These are phyloP conservation scores for Lithosia quadra DNA, from an alignment of 2,888 invertebrate genomes.

Conservation along the genomic window DNA sequence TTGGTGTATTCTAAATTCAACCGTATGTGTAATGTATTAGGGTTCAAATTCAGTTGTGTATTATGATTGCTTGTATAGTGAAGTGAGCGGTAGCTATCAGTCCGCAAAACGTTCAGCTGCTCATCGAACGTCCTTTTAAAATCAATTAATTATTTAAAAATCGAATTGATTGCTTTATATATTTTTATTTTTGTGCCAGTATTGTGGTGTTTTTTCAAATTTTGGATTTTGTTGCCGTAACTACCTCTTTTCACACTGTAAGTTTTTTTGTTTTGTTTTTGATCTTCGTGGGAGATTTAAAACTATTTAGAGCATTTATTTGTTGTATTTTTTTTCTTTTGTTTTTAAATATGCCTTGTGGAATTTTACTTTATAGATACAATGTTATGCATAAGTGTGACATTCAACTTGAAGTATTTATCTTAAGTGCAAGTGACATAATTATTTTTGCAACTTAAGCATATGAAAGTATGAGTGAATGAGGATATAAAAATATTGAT, in stretches of 20 bases:
- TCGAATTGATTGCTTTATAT: conserved; percentile 24
- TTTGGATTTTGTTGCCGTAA: conserved; percentile 45
- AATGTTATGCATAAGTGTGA: background rate
- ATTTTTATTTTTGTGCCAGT: conserved; percentile 34
- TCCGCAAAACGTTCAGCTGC: conserved; percentile 65
- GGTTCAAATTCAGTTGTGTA: conserved; percentile 42
- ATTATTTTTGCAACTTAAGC: background rate
- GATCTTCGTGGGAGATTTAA: conserved; percentile 15
- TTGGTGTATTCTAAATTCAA: conserved; percentile 16
- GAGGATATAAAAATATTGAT: background rate
- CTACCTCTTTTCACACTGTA: conserved; percentile 35
- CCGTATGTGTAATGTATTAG: conserved; percentile 23
- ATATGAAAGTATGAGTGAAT: background rate
- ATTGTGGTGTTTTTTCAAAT: conserved; percentile 43
- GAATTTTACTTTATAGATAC: background rate
- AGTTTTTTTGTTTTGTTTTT: conserved; percentile 52
- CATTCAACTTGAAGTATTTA: background rate
- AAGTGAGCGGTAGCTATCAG: conserved; percentile 52
- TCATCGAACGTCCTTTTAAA: conserved; percentile 52
- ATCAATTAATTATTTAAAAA: conserved; percentile 40
- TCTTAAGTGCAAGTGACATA: background rate
- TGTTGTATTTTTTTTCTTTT: conserved; percentile 9
- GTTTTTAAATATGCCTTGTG: too few species aligned
- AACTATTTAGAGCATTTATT: conserved; percentile 1
- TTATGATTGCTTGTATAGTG: conserved; percentile 41